These are phyloP conservation scores for Carcina quercana DNA, from an alignment of 2,888 invertebrate species.

Conservation along the genomic window DNA sequence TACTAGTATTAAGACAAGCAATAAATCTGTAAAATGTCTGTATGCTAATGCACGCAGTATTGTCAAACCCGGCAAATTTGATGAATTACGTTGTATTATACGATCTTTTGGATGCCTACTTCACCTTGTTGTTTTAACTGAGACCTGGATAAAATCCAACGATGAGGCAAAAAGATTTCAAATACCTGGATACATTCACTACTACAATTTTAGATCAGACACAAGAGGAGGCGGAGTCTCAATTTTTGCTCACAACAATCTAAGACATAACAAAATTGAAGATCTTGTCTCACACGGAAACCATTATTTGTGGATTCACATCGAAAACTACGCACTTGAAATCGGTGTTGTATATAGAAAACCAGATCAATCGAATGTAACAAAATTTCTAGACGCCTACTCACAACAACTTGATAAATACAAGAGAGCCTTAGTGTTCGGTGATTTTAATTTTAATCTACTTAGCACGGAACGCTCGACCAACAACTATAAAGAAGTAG, in stretches of 20 bases:
- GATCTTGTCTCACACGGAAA: constrained; percentile 7
- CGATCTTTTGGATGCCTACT: no score
- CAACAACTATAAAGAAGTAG: not conserved
- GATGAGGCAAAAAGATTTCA: no score
- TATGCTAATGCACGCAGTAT: no score
- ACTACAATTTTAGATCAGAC: no score
- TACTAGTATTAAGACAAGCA: no score
- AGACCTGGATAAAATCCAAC: no score
- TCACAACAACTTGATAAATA: not conserved
- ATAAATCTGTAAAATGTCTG: no score
- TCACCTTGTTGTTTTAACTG: no score
- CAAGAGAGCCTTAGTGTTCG: not conserved
- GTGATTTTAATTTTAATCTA: not conserved
- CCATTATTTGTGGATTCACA: constrained; percentile 12
- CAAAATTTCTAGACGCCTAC: not conserved
- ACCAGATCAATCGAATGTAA: constrained; percentile 3
- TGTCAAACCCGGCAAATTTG: no score
- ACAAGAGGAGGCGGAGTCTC: no score
- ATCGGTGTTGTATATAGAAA: constrained; percentile 11
- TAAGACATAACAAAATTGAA: constrained; percentile 6
- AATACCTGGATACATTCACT: no score
- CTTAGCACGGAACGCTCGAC: not conserved
- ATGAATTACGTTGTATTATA: no score
- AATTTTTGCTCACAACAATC: constrained; percentile 1
- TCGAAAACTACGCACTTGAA: constrained; percentile 5